Evolutionary conservation across 1,140 invertebrate species (phyloP), one percentile per base, ranked within the genome.

Genomic region (Yoshiicerus persimilis): DNA sequence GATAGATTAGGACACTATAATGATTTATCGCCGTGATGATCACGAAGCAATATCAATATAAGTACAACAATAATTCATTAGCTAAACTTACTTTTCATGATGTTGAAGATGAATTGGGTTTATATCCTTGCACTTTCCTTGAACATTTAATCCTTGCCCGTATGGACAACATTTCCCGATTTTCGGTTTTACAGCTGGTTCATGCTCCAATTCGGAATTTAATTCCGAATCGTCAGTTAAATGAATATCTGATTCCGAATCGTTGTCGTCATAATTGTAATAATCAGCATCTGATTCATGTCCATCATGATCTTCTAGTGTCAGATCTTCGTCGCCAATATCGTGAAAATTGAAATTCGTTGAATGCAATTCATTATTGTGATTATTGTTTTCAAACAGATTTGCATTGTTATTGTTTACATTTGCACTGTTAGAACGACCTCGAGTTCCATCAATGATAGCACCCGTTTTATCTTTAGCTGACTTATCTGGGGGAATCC

Each of bases 91-190:
- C 87, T 64, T 84, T 64, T 77, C 39, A 41, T 87, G 87, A 84
- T 70, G 56, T 4, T 87, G 87, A 9, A 88, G 47, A 87, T 86
- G 80, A 20, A 84, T 32, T 0, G 41, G 84, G 23, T 84, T 66
- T 11, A 89, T n/a, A 8, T 41, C 23, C 25, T 87, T 32, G 75
- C 90, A 90, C n/a, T 9, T 30, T 41, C 88, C 88, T 56, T 89
- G 66, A 0, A 47, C 47, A 83, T 85, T 84, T 4, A 90, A 56
- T 32, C 66, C 90, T 88, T 88, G 30, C 0, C 75, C 87, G n/a
- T 85, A 27, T 4, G 32, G 27, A 75, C 90, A 90, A 34, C 90
- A 90, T 47, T 90, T 90, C 3, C 87, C 88, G 84, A 90, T 89
- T 64, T 64, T 41, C 32, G 90, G 90, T 77, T 84, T 89, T 34